These are phyloP conservation scores for Polypterus bichir DNA, from an alignment of 2,113 vertebrate genomes.

Conservation along the genomic window DNA sequence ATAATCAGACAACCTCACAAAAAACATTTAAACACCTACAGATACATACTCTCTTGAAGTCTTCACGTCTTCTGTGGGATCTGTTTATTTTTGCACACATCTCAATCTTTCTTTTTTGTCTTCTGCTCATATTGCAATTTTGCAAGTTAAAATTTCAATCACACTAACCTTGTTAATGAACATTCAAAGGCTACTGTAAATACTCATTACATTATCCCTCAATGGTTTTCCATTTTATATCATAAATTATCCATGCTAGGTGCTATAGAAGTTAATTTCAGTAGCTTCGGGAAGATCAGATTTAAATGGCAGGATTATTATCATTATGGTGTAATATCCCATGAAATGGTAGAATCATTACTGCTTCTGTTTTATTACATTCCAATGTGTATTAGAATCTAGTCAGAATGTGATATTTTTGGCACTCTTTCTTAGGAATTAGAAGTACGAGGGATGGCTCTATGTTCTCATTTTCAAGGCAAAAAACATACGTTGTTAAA, in stretches of 20 bases:
- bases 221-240: slow-evolving; percentile 63
- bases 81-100: slow-evolving; percentile 36
- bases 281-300: slow-evolving; percentile 79
- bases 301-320: slow-evolving; percentile 93
- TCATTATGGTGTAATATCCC: slow-evolving; percentile 98
- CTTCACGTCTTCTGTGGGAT: slow-evolving; percentile 29
- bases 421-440: slow-evolving; percentile 19
- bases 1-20: slow-evolving; percentile 20
- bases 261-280: slow-evolving; percentile 78
- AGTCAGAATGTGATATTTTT: slow-evolving; percentile 29
- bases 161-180: slow-evolving; percentile 48
- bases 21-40: neutral
- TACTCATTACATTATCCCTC: slow-evolving; percentile 74
- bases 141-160: slow-evolving; percentile 34
- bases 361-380: slow-evolving; percentile 79
- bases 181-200: slow-evolving; percentile 69
- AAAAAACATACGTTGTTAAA: no score
- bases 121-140: neutral
- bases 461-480: no score
- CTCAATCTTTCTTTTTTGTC: slow-evolving; percentile 32
- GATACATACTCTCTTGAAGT: slow-evolving; percentile 2
- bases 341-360: slow-evolving; percentile 97
- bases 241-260: slow-evolving; percentile 85
- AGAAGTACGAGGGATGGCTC: no score
- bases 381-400: slow-evolving; percentile 62